phyloP scores from a whole-genome alignment of 2,888 invertebrate species.

The Melangyna quadrimaculata region DNA sequence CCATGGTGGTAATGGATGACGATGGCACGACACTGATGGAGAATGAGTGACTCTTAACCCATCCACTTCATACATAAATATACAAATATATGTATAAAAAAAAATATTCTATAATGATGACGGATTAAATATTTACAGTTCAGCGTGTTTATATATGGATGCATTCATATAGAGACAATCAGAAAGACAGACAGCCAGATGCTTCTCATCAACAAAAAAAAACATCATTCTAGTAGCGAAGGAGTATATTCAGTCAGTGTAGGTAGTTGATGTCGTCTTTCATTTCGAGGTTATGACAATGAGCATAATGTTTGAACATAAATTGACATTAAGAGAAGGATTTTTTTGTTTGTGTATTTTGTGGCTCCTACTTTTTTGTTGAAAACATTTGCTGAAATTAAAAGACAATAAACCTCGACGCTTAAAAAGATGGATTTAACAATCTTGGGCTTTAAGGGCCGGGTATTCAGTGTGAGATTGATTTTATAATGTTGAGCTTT shows the following conservation, averaged over 20 bases:
- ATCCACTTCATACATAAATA: neutral
- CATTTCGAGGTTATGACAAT: slow-evolving; percentile 40
- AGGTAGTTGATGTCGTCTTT: neutral
- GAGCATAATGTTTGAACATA: slow-evolving; percentile 44
- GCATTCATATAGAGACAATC: slow-evolving; percentile 17
- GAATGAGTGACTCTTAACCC: slow-evolving; percentile 18
- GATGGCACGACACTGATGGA: slow-evolving; percentile 14
- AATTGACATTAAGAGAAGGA: neutral
- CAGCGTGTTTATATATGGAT: neutral
- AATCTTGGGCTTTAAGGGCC: no score
- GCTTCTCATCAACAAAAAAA: slow-evolving; percentile 33
- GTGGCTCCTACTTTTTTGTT: neutral
- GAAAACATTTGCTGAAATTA: neutral
- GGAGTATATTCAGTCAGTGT: neutral
- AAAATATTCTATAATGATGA: slow-evolving; percentile 47
- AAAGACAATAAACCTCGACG: neutral
- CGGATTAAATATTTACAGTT: slow-evolving; percentile 64
- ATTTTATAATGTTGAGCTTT: no score
- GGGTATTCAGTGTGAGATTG: no score
- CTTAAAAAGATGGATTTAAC: no score
- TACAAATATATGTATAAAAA: neutral
- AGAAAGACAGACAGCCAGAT: slow-evolving; percentile 33
- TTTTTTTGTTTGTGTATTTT: neutral
- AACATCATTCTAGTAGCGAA: neutral
- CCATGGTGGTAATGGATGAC: slow-evolving; percentile 12